Percentiles rank a stretch among this genome's conserved stretches.
phyloP scores from a whole-genome alignment of 2,797 vertebrate species.

The Ctenosaura bakeri region DNA sequence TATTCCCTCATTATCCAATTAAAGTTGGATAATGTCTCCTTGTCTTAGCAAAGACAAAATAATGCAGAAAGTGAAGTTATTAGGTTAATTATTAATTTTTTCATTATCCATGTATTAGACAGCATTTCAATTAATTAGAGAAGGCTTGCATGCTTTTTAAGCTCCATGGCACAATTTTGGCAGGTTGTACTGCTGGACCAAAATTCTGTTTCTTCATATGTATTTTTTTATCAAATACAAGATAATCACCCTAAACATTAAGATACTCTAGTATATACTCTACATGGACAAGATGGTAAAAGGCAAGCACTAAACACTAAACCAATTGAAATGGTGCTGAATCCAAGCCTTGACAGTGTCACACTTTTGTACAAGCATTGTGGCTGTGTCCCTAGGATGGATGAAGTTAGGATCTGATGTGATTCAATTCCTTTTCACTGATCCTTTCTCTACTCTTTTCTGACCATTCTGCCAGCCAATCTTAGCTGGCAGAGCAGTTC shows the following conservation, averaged over 20 bases:
- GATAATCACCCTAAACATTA: constrained; percentile 14
- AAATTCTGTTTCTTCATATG: constrained; percentile 22
- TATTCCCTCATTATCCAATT: constrained; percentile 63
- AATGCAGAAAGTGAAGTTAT: constrained; percentile 42
- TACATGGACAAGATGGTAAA: too few relatives aligned
- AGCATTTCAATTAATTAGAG: constrained; percentile 55
- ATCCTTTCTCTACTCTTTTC: too few relatives aligned
- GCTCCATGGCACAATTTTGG: neutral
- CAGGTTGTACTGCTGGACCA: constrained; percentile 20
- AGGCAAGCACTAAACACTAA: too few relatives aligned
- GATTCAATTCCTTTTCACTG: too few relatives aligned
- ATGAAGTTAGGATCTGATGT: too few relatives aligned
- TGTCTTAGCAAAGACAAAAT: constrained; percentile 54
- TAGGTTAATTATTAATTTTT: constrained; percentile 62
- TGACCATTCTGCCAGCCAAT: too few relatives aligned
- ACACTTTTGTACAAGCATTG: too few relatives aligned
- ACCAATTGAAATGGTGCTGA: too few relatives aligned
- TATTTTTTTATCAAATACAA: constrained; percentile 41
- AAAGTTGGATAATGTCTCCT: constrained; percentile 30
- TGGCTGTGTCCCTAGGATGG: too few relatives aligned
- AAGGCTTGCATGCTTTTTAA: constrained; percentile 46
- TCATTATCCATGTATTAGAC: constrained; percentile 49
- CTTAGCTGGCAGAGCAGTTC: too few relatives aligned
- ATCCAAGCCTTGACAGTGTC: too few relatives aligned
- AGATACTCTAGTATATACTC: neutral